Conservation (phyloP, 2,797 vertebrate genomes). For the Takifugu rubripes region DNA sequence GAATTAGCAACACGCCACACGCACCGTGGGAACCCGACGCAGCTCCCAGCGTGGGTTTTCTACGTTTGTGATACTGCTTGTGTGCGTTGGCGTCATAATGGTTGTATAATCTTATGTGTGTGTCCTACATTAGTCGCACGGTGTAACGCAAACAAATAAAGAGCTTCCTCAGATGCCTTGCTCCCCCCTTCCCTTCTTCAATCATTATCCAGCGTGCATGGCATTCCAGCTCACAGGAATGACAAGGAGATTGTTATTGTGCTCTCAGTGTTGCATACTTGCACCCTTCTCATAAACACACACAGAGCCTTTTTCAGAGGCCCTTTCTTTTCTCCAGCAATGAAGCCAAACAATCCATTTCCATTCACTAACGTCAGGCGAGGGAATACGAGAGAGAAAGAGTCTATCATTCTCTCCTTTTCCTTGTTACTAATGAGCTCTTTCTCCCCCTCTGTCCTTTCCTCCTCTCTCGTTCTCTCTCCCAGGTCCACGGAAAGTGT, state of each 20-base stretch:
- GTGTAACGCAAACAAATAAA: slow-evolving; percentile 72
- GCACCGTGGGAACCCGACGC: slow-evolving; percentile 48
- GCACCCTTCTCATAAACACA: slow-evolving; percentile 57
- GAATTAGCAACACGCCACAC: slow-evolving; percentile 16
- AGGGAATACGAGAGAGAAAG: slow-evolving; percentile 18
- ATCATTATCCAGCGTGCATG: slow-evolving; percentile 76
- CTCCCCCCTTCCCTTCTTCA: slow-evolving; percentile 35
- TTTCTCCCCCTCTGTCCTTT: slow-evolving; percentile 19
- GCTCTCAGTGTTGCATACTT: slow-evolving; percentile 70
- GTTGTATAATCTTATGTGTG: slow-evolving; percentile 50
- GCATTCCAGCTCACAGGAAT: slow-evolving; percentile 76
- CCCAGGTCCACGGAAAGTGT: slow-evolving; percentile 91
- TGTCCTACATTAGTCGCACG: slow-evolving; percentile 63
- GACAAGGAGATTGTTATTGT: slow-evolving; percentile 79
- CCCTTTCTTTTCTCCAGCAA: slow-evolving; percentile 59
- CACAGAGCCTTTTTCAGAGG: slow-evolving; percentile 60
- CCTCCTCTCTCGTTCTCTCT: slow-evolving; percentile 18
- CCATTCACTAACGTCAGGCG: slow-evolving; percentile 59
- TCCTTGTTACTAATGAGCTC: slow-evolving; percentile 36
- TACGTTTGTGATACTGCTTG: slow-evolving; percentile 21
- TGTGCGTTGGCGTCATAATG: slow-evolving; percentile 32
- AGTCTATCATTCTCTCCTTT: slow-evolving; percentile 25
- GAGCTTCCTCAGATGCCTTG: slow-evolving; percentile 71
- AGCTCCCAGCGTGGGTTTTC: slow-evolving; percentile 24
- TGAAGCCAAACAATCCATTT: slow-evolving; percentile 70